Evolutionary conservation across 1,140 invertebrate genomes (phyloP).

Genomic region (Nomia melanderi): DNA sequence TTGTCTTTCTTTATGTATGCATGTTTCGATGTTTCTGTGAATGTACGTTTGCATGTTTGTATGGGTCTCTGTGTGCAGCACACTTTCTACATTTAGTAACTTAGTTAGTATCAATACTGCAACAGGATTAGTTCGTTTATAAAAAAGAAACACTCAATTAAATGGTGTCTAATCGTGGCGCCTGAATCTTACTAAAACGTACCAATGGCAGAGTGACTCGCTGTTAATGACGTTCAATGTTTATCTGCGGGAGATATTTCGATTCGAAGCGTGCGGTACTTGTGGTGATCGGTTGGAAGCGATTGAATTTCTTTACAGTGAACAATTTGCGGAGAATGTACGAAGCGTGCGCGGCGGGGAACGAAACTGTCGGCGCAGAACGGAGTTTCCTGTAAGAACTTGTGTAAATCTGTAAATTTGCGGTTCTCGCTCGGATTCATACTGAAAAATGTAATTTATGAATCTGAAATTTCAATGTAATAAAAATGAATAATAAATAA

Average conservation of each 20-base stretch:
- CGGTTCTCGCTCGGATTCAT: too few relatives aligned
- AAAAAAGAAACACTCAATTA: slow-evolving; percentile 71
- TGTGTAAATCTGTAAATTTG: too few relatives aligned
- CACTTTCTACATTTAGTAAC: slow-evolving; percentile 49
- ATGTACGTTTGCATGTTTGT: too few relatives aligned
- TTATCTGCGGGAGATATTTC: neutral
- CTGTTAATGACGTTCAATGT: neutral
- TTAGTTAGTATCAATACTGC: slow-evolving; percentile 76
- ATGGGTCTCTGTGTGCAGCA: slow-evolving; percentile 40
- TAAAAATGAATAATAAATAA: too few relatives aligned
- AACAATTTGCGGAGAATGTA: slow-evolving; percentile 2
- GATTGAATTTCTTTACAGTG: slow-evolving; percentile 3
- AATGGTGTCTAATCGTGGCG: slow-evolving; percentile 72
- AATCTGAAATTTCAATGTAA: too few relatives aligned
- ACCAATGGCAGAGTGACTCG: slow-evolving; percentile 42
- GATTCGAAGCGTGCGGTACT: slow-evolving; percentile 13
- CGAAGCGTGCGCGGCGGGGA: too few relatives aligned
- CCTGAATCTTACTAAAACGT: slow-evolving; percentile 77
- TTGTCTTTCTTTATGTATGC: too few relatives aligned
- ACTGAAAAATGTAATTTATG: too few relatives aligned
- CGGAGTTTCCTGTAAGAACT: too few relatives aligned
- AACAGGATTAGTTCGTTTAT: slow-evolving; percentile 74
- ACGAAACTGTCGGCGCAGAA: too few relatives aligned
- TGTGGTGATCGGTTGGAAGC: neutral
- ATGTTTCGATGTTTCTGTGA: too few relatives aligned